These are phyloP conservation scores for Hyppa rectilinea DNA, from an alignment of 2,888 invertebrate genomes.

Conservation along the genomic window DNA sequence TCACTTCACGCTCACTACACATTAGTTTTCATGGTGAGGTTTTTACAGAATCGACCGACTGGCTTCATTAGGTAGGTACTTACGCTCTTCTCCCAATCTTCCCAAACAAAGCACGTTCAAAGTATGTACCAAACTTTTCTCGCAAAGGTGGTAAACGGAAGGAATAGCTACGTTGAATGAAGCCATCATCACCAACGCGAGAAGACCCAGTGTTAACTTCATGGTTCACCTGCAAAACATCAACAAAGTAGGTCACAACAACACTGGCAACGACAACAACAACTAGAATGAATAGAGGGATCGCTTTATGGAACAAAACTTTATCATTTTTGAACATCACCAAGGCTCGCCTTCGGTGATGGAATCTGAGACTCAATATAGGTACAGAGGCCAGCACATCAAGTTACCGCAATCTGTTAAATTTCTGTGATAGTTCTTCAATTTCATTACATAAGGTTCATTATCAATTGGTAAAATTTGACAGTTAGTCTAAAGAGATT, in stretches of 20 bases:
- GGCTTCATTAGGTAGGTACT: not conserved
- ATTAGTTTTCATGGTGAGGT: too few relatives aligned
- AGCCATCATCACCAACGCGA: constrained; percentile 10
- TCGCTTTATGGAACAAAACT: not conserved
- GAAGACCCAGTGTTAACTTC: constrained; percentile 17
- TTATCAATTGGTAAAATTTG: too few relatives aligned
- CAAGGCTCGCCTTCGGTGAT: not conserved
- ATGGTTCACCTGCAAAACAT: constrained; percentile 3
- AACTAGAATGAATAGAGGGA: not conserved
- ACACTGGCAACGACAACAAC: not conserved
- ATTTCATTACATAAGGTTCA: too few relatives aligned
- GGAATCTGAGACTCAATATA: not conserved
- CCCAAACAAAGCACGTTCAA: rapidly evolving
- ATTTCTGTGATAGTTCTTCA: too few relatives aligned
- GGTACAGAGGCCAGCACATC: too few relatives aligned
- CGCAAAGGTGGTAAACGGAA: not conserved
- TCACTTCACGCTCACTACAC: too few relatives aligned
- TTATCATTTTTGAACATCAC: not conserved
- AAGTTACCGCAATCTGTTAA: too few relatives aligned
- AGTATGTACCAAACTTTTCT: rapidly evolving
- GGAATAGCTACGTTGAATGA: not conserved
- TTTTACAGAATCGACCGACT: not conserved
- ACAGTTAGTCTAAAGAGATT: not conserved
- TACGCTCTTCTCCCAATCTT: not conserved
- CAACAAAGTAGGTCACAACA: not conserved